Evolutionary conservation across 2,797 vertebrate species (phyloP).

Genomic region (Enteromius unitaeniatus): DNA sequence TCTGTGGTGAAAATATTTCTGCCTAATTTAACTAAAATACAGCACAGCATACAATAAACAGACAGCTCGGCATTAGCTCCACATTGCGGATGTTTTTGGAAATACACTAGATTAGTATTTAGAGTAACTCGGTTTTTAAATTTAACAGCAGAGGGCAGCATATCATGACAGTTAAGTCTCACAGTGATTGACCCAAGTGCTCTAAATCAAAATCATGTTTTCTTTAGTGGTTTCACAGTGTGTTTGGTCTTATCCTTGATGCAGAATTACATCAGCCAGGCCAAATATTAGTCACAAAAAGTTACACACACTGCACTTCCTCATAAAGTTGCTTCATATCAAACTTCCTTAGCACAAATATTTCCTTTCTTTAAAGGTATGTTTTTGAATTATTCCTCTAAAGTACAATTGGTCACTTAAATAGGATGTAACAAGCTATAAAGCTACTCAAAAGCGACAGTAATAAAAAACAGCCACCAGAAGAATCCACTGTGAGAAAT

Average conservation of each 20-base stretch:
- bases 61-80: constrained; percentile 45
- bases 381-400: not conserved
- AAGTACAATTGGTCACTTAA: not conserved
- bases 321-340: not conserved
- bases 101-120: not conserved
- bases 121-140: not conserved
- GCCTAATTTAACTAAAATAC: not conserved
- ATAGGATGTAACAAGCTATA: not conserved
- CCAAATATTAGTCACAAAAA: constrained; percentile 58
- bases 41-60: not conserved
- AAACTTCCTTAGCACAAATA: not conserved
- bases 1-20: not conserved
- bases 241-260: constrained; percentile 53
- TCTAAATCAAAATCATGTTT: constrained; percentile 42
- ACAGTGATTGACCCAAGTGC: not conserved
- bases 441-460: not conserved
- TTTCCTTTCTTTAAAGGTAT: not conserved
- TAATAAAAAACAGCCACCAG: constrained; percentile 1
- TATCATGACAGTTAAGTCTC: not conserved
- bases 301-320: constrained; percentile 23
- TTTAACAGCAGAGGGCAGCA: constrained; percentile 70
- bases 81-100: constrained; percentile 55
- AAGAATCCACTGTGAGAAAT: not conserved
- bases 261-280: constrained; percentile 58
- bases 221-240: constrained; percentile 54